phyloP scores from a whole-genome alignment of 2,888 invertebrate genomes.

The Noctuana brunneofusca region DNA sequence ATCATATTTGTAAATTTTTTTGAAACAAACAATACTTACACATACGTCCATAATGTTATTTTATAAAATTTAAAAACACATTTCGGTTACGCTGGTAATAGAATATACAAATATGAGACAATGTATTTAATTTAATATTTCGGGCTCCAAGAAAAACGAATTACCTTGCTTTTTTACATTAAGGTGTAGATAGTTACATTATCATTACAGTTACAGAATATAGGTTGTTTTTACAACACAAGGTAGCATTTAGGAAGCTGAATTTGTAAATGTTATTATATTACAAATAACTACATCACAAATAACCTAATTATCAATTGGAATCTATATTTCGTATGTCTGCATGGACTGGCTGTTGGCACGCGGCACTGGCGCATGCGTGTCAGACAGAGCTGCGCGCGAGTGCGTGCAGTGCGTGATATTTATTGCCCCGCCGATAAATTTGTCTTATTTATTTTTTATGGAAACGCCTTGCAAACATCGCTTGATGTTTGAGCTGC shows the following conservation, averaged over 20 bases:
- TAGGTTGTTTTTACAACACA: too few species aligned
- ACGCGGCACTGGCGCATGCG: conserved; percentile 67
- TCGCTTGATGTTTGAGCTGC: background rate
- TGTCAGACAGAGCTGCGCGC: conserved; percentile 69
- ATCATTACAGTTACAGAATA: too few species aligned
- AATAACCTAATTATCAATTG: conserved; percentile 24
- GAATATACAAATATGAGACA: too few species aligned
- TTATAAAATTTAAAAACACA: too few species aligned
- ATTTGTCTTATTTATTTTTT: conserved; percentile 49
- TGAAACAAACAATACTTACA: too few species aligned
- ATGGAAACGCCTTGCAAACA: conserved; percentile 11
- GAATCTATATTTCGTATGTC: conserved; percentile 41
- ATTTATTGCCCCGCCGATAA: conserved; percentile 72
- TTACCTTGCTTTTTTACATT: too few species aligned
- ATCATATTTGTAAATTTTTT: too few species aligned
- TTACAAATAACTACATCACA: conserved; percentile 4
- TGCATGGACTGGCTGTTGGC: conserved; percentile 68
- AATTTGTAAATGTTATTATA: background rate
- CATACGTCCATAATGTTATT: too few species aligned
- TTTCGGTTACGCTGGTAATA: too few species aligned
- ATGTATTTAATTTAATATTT: too few species aligned
- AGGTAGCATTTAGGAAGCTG: background rate
- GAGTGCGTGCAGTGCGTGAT: conserved; percentile 69
- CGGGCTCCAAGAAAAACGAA: too few species aligned
- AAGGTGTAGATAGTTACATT: too few species aligned